A percentile compares a stretch with the other conserved stretches of the same genome.
These are phyloP conservation scores for Aethes cnicana DNA, from an alignment of 2,888 invertebrate species.

Conservation along the genomic window DNA sequence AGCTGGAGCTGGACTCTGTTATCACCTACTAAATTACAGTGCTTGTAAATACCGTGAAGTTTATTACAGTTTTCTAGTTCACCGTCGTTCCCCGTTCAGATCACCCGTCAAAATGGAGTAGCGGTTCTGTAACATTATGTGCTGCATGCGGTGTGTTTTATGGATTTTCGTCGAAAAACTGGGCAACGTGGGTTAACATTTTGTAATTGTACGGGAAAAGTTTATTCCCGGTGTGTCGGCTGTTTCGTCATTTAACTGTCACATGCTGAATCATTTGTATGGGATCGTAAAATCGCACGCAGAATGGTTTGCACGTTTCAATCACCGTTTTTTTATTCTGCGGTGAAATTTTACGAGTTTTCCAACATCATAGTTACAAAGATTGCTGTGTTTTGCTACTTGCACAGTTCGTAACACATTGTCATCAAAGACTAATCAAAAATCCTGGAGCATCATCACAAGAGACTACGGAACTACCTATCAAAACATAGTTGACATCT, in stretches of 20 bases:
- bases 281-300: conserved; percentile 21
- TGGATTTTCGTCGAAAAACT: conserved; percentile 15
- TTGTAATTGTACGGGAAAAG: conserved; percentile 4
- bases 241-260: conserved; percentile 10
- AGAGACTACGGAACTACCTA: no score
- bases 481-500: no score
- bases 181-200: conserved; percentile 2
- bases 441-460: no score
- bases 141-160: conserved; percentile 12
- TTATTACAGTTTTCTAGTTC: no score
- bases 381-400: no score
- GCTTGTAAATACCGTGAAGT: no score
- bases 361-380: no score
- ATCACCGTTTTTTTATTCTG: conserved; percentile 8
- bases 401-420: no score
- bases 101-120: conserved; percentile 44
- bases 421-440: no score
- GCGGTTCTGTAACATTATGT: conserved; percentile 34
- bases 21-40: no score
- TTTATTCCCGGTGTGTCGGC: not conserved
- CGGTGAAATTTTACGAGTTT: no score
- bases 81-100: conserved; percentile 30
- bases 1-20: no score
- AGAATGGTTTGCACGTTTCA: conserved; percentile 12
- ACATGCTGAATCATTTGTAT: conserved; percentile 12